Conservation (phyloP, 2,888 invertebrate genomes). For the Parochlus steinenii region DNA sequence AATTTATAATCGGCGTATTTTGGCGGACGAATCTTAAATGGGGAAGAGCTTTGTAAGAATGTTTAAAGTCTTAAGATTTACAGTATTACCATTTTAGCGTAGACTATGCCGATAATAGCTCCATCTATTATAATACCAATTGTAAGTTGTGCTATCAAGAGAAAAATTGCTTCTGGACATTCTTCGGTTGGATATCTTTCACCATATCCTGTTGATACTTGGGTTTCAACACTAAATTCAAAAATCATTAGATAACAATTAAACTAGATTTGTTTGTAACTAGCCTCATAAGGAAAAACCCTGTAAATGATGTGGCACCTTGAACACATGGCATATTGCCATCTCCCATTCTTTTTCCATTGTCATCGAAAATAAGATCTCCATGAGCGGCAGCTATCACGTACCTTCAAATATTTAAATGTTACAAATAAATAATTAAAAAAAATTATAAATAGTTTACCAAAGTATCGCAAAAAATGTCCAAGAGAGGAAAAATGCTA, state of each 20-base stretch:
- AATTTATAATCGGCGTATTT: constrained; percentile 13
- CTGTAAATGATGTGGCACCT: constrained; percentile 65
- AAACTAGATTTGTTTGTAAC: no score
- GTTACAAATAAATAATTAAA: no score
- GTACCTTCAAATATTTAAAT: no score
- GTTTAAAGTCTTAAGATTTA: constrained; percentile 80
- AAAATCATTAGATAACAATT: no score
- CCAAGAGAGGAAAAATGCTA: constrained; percentile 75
- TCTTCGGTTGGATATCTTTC: constrained; percentile 69
- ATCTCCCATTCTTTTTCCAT: constrained; percentile 32
- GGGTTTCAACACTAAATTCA: constrained; percentile 76
- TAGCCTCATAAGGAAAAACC: constrained; percentile 79
- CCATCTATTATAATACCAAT: constrained; percentile 70
- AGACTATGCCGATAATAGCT: constrained; percentile 67
- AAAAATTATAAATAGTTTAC: no score
- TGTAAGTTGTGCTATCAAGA: constrained; percentile 80
- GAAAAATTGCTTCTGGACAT: constrained; percentile 76
- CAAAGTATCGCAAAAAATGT: constrained; percentile 34
- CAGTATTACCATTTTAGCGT: constrained; percentile 87
- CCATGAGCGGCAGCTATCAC: constrained; percentile 34
- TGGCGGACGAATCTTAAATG: constrained; percentile 61
- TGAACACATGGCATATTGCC: constrained; percentile 66
- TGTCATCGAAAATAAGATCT: constrained; percentile 43
- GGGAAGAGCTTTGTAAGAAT: no score
- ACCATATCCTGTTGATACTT: constrained; percentile 73